Percentiles rank a stretch among this genome's conserved stretches.
Conservation (phyloP, 2,113 vertebrate genomes). For the Cyanoramphus novaezelandiae region DNA sequence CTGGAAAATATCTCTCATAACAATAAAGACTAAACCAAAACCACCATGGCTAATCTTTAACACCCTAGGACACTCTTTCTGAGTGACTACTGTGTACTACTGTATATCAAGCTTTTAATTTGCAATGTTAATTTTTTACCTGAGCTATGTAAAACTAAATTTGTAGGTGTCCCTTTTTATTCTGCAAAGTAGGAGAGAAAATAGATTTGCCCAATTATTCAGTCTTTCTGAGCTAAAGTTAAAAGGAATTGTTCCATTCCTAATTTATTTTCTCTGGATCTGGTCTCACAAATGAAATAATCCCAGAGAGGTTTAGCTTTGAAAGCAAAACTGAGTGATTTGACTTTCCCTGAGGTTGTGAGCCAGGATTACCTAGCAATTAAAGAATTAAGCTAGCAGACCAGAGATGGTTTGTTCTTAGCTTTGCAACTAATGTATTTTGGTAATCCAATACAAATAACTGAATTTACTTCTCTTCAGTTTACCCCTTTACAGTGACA, state of each 20-base stretch:
- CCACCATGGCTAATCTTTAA: conserved; percentile 27
- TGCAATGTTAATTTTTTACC: not conserved
- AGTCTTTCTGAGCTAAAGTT: not conserved
- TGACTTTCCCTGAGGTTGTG: not conserved
- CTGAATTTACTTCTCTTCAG: not conserved
- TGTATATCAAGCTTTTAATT: not conserved
- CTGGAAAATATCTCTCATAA: conserved; percentile 28
- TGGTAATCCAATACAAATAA: not conserved
- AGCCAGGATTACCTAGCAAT: conserved; percentile 27
- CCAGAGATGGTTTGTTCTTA: not conserved
- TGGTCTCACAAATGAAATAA: conserved; percentile 57
- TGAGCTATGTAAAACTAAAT: not conserved
- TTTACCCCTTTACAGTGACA: not conserved
- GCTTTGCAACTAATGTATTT: not conserved
- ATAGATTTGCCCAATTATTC: not conserved
- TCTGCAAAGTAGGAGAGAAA: not conserved
- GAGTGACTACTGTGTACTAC: not conserved
- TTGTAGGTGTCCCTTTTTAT: not conserved
- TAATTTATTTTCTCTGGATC: conserved; percentile 54
- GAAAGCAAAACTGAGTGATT: not conserved
- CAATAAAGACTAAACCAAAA: conserved; percentile 32
- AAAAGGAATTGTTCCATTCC: conserved; percentile 16
- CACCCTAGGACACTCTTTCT: not conserved
- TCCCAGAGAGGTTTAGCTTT: conserved; percentile 20
- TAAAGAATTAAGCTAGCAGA: conserved; percentile 28